Evolutionary conservation across 1,140 invertebrate genomes (phyloP).

Genomic region (Belonocnema kinseyi): DNA sequence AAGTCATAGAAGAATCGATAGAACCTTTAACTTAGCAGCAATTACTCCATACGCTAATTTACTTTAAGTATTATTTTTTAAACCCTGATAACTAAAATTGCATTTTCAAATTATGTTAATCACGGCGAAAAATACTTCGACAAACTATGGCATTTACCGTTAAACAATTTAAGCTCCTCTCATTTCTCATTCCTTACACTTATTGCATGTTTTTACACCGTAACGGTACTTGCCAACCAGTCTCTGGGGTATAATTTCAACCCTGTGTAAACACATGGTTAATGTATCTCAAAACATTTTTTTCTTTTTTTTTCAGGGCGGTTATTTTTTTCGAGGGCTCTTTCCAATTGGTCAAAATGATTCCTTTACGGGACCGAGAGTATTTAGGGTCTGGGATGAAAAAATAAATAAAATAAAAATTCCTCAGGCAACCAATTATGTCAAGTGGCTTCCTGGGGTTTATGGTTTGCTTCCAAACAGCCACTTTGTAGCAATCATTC

Average conservation of each 20-base stretch:
- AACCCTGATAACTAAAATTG: slow-evolving; percentile 5
- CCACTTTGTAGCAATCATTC: not conserved
- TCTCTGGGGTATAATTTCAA: slow-evolving; percentile 28
- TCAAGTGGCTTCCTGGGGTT: not conserved
- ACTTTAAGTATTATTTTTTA: slow-evolving; percentile 13
- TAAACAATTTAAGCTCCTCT: slow-evolving; percentile 27
- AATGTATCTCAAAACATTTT: slow-evolving; percentile 19
- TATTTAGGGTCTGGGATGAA: not conserved
- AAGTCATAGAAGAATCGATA: not conserved
- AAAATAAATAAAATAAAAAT: not conserved
- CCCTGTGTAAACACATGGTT: slow-evolving; percentile 12
- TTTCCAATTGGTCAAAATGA: not conserved
- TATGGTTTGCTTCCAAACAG: slow-evolving; percentile 2
- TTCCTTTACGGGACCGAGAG: no score
- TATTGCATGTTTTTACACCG: slow-evolving; percentile 29
- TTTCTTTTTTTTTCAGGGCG: not conserved
- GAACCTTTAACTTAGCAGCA: not conserved
- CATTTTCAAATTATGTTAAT: slow-evolving; percentile 25
- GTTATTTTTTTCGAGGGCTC: not conserved
- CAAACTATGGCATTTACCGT: slow-evolving; percentile 24
- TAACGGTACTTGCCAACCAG: slow-evolving; percentile 21
- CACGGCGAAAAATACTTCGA: slow-evolving; percentile 14
- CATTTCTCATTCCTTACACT: slow-evolving; percentile 26
- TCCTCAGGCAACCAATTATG: not conserved
- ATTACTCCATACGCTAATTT: not conserved